A percentile compares a stretch with the other conserved stretches of the same genome.
Conservation (phyloP, 2,888 invertebrate genomes). For the Ormyrus labotus region DNA sequence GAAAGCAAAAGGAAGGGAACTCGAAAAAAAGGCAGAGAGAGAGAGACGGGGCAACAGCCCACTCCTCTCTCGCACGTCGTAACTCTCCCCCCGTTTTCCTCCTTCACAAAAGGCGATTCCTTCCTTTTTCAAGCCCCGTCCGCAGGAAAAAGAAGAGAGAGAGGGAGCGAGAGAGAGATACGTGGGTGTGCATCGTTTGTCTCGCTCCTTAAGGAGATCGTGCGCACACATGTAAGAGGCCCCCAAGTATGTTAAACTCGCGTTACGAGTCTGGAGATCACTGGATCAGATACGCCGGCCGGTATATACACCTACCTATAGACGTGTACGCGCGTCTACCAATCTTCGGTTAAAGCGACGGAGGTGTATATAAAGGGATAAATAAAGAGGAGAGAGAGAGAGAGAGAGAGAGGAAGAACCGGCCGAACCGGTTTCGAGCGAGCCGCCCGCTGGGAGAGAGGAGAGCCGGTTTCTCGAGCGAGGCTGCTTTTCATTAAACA, state of each 20-base stretch:
- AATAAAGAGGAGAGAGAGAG: slow-evolving; percentile 56
- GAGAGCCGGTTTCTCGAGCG: slow-evolving; percentile 20
- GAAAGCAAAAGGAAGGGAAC: no score
- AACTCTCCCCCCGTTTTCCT: slow-evolving; percentile 24
- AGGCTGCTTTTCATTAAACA: slow-evolving; percentile 70
- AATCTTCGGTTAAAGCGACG: slow-evolving; percentile 50
- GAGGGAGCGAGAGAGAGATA: slow-evolving; percentile 5
- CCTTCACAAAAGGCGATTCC: slow-evolving; percentile 35
- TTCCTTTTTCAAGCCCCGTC: slow-evolving; percentile 17
- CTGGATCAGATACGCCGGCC: slow-evolving; percentile 50
- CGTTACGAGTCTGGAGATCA: slow-evolving; percentile 56
- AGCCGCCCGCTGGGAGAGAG: slow-evolving; percentile 35
- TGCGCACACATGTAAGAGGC: slow-evolving; percentile 9
- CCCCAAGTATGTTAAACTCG: slow-evolving; percentile 53
- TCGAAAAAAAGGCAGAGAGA: background rate
- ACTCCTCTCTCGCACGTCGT: slow-evolving; percentile 35
- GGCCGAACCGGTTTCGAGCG: slow-evolving; percentile 69
- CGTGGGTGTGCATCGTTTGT: slow-evolving; percentile 52
- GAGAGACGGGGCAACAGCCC: background rate
- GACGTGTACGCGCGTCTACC: slow-evolving; percentile 17
- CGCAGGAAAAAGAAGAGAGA: background rate
- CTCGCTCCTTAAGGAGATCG: slow-evolving; percentile 50
- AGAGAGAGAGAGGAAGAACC: slow-evolving; percentile 60
- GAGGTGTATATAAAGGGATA: slow-evolving; percentile 67
- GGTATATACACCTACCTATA: slow-evolving; percentile 13